Evolutionary conservation across 2,113 vertebrate genomes (phyloP).

Genomic region (Oryzias javanicus): DNA sequence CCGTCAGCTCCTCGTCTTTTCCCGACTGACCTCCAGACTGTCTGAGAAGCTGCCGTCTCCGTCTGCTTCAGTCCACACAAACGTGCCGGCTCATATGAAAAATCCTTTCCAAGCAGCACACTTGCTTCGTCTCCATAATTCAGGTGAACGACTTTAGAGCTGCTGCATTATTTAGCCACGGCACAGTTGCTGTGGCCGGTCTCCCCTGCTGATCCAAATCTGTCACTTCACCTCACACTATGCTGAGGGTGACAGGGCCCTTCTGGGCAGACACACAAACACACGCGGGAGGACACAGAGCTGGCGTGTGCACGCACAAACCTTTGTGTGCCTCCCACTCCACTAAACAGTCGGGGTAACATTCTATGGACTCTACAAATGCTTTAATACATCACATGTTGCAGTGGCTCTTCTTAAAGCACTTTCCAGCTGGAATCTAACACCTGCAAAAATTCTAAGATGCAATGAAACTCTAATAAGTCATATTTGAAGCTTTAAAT

Average conservation of each 20-base stretch:
- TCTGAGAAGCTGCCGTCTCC: conserved; percentile 35
- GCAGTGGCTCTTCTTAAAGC: too few species aligned
- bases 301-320: conserved; percentile 14
- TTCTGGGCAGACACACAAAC: conserved; percentile 14
- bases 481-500: too few species aligned
- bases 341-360: conserved; percentile 1
- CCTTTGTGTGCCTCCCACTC: not conserved
- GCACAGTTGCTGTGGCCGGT: conserved; percentile 19
- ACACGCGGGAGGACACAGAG: not conserved
- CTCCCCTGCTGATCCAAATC: conserved; percentile 48
- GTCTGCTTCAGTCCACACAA: conserved; percentile 28
- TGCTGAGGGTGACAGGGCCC: conserved; percentile 37
- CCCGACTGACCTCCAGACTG: conserved; percentile 48
- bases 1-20: conserved; percentile 12
- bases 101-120: conserved; percentile 23
- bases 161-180: conserved; percentile 54
- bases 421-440: too few species aligned
- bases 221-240: conserved; percentile 52
- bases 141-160: conserved; percentile 43
- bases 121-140: conserved; percentile 18
- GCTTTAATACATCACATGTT: too few species aligned
- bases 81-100: conserved; percentile 17
- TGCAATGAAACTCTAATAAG: not conserved
- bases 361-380: not conserved
- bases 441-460: not conserved